Percentiles rank a stretch among this genome's conserved stretches.
phyloP scores from a whole-genome alignment of 2,888 invertebrate genomes.

The Rhamphomyia laevipes region DNA sequence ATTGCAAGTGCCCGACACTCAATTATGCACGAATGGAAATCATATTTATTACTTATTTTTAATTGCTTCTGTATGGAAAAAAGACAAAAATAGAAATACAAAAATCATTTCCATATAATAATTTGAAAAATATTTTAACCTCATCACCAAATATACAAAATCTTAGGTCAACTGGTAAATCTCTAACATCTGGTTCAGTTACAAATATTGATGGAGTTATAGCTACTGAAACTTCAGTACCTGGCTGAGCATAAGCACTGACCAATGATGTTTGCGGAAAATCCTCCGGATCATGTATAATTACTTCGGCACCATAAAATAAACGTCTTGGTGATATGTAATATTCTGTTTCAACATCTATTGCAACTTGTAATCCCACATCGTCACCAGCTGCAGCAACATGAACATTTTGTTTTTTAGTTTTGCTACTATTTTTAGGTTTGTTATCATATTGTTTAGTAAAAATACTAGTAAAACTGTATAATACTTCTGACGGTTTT shows the following conservation, averaged over 20 bases:
- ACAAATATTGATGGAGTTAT: slow-evolving; percentile 28
- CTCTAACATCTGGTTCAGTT: slow-evolving; percentile 24
- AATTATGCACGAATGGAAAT: slow-evolving; percentile 33
- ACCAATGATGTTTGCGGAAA: slow-evolving; percentile 22
- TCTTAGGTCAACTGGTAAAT: slow-evolving; percentile 23
- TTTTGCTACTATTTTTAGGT: not conserved
- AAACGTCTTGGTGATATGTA: slow-evolving; percentile 28
- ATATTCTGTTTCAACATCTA: slow-evolving; percentile 24
- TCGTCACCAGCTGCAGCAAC: slow-evolving; percentile 24
- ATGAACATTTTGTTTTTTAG: not conserved
- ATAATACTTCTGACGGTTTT: too few species aligned
- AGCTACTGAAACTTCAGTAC: slow-evolving; percentile 25
- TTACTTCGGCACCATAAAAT: slow-evolving; percentile 27
- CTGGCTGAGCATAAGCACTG: slow-evolving; percentile 5
- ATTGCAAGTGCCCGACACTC: slow-evolving; percentile 29
- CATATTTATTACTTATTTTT: slow-evolving; percentile 23
- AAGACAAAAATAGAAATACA: not conserved
- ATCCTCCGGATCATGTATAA: slow-evolving; percentile 31
- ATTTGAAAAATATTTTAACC: slow-evolving; percentile 11
- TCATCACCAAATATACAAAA: slow-evolving; percentile 33
- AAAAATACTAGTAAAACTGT: too few species aligned
- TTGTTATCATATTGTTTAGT: not conserved
- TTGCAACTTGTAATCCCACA: slow-evolving; percentile 26
- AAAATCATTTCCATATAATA: not conserved
- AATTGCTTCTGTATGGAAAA: slow-evolving; percentile 15